Evolutionary conservation across 1,140 invertebrate genomes (phyloP), one percentile per base, ranked within the genome.

Genomic region (Trachymyrmex cornetzi): DNA sequence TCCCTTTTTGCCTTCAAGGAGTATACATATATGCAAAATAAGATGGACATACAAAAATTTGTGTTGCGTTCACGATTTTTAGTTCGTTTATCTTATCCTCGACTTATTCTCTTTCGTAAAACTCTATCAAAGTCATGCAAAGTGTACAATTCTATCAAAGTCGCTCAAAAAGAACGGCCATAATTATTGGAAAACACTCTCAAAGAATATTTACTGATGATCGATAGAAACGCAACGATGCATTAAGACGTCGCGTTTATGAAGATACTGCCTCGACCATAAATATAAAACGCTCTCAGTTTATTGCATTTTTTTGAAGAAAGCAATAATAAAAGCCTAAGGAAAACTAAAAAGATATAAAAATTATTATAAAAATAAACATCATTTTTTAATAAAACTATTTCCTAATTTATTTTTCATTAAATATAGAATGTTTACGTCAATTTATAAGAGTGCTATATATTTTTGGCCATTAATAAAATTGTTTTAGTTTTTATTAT

Each of bases 141-240:
- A 48, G 75, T 48, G 24, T 64, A 50, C 16, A 64, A 77, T 61
- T 77, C n/a, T 44, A 11, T 77, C 55, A 61, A 77, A 61, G 9
- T 77, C 24, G 7, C 16, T 66, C 9, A 24, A 50, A 30, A 27
- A 12, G 12, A 66, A 24, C 0, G 16, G 7, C 34, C 12, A 5
- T 38, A 64, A 77, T 77, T 48, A 77, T 77, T 24, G 55, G 74
- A 77, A 64, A 64, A 22, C 38, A 19, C 34, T n/a, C 19, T 1
- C 4, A 48, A 1, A 14, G 22, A 64, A 79, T 79, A 64, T 64
- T 79, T 27, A 19, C 27, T 6, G 19, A 50, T 79, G 12, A 50
- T 79, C 38, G 77, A 79, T 79, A 66, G 0, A 3, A 34, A 16
- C 5, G 19, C 24, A 66, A 27, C 24, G 22, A 5, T 77, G 30